A percentile compares a stretch with the other conserved stretches of the same genome.
Conservation (phyloP, 2,888 invertebrate genomes). For the Helobdella robusta region DNA sequence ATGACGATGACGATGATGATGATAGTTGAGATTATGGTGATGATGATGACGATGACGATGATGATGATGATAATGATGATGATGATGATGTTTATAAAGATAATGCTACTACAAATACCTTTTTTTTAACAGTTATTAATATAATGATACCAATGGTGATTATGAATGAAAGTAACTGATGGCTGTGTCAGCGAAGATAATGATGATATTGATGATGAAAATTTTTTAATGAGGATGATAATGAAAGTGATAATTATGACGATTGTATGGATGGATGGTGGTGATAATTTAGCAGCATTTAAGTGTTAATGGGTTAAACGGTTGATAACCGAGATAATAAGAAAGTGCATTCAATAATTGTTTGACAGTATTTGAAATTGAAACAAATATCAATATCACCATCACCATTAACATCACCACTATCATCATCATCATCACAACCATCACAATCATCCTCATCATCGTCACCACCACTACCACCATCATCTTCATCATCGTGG, state of each 20-base stretch:
- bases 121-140: no score
- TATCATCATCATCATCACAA: no score
- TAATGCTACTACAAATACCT: not conserved
- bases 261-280: not conserved
- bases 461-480: no score
- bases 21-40: slow-evolving; percentile 20
- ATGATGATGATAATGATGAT: slow-evolving; percentile 15
- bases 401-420: no score
- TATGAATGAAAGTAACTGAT: no score
- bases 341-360: not conserved
- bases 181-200: no score
- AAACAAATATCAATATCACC: not conserved
- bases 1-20: slow-evolving; percentile 21
- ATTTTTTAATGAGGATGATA: not conserved
- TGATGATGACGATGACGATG: slow-evolving; percentile 13
- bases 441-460: no score
- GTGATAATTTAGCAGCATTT: not conserved
- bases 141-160: no score
- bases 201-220: not conserved
- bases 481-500: no score
- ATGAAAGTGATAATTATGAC: not conserved
- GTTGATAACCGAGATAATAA: no score
- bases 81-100: slow-evolving; percentile 7
- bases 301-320: not conserved
- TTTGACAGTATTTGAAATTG: not conserved